phyloP scores from a whole-genome alignment of 2,113 vertebrate genomes.

The Pseudorasbora parva region DNA sequence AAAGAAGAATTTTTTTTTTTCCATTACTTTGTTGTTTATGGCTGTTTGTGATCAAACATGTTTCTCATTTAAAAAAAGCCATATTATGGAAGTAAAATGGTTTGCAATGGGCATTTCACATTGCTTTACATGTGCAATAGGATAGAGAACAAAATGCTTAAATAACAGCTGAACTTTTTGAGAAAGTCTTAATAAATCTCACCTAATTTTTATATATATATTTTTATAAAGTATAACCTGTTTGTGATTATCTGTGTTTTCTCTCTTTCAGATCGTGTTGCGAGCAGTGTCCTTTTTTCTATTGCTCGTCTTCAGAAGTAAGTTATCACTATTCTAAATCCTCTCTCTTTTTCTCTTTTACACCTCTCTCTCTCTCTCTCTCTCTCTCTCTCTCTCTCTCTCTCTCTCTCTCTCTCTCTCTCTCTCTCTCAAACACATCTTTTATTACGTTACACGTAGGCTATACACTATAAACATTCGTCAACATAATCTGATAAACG shows the following conservation, averaged over 20 bases:
- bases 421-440: too few relatives aligned
- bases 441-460: background rate
- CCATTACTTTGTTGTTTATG: too few relatives aligned
- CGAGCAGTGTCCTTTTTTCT: conserved; percentile 33
- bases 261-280: conserved; percentile 50
- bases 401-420: background rate
- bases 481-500: conserved; percentile 33
- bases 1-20: background rate
- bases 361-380: background rate
- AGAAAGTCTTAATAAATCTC: background rate
- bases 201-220: background rate
- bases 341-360: background rate
- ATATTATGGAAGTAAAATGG: background rate
- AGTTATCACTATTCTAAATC: conserved; percentile 32
- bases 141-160: background rate
- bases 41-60: too few relatives aligned
- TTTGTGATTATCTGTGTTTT: background rate
- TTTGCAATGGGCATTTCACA: background rate
- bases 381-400: background rate
- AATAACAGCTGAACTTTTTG: background rate
- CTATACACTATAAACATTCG: conserved; percentile 3
- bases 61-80: too few relatives aligned
- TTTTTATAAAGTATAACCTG: background rate
- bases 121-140: background rate
- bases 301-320: conserved; percentile 49